Evolutionary conservation across 2,797 vertebrate species (phyloP), one percentile per base, ranked within the genome.

Genomic region (Pterois miles): DNA sequence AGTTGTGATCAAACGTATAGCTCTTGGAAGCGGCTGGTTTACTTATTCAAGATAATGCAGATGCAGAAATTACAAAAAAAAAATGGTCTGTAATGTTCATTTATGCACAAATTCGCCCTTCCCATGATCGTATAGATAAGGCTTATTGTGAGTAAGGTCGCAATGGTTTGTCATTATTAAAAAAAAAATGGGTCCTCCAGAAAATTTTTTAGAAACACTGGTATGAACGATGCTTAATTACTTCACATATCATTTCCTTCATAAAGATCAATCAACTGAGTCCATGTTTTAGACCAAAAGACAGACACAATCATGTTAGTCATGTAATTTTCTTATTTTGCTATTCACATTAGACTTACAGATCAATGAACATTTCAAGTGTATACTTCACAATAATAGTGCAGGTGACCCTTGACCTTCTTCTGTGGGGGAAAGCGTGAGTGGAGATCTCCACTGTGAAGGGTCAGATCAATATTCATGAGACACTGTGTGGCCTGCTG

Each of bases 391-490:
- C n/a, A 63, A 63, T 85, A 67, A 74, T 46, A 73, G 34, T 11
- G 22, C 13, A 54, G 38, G 22, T 83, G 78, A 87, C 84, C 83
- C 36, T 33, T 78, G 65, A 53, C 43, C 71, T 31, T 34, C 22
- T 64, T 70, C 59, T 69, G 20, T 9, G 36, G 16, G 31, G 46
- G 38, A 11, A 12, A 59, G 53, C 25, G 60, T 56, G 56, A 52
- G 66, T 53, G 18, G 50, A 68, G 70, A 74, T 65, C 33, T 48
- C 36, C 56, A 23, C n/a, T 40, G 58, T 68, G 27, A 72, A 57
- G 63, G 34, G 65, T 27, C 13, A 3, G 79, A 89, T 93, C 87
- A 90, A 91, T 93, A 91, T 89, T 85, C 83, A 90, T 85, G 81
- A 90, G 78, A 72, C 64, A 36, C 5, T 29, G 72, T 57, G 71